Evolutionary conservation across 2,113 vertebrate species (phyloP), one percentile per base, ranked within the genome.

Genomic region (Xiphophorus maculatus): DNA sequence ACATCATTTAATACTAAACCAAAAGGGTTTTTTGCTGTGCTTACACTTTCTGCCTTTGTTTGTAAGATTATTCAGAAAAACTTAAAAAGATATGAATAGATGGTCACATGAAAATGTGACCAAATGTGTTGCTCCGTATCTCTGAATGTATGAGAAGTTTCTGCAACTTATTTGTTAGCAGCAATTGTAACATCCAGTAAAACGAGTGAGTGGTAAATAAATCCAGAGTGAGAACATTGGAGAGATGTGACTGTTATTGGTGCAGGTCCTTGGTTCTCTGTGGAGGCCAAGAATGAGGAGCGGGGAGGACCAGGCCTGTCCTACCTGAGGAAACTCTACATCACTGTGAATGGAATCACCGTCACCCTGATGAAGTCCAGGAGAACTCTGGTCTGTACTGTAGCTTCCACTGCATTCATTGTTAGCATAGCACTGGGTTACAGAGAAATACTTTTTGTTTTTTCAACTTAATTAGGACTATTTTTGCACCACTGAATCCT

Each of bases 281-380:
- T 96, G 71, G 92, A 92, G 33, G 94, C 74, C 0, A 96, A 96
- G 78, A 95, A 95, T n/a, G 94, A 96, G 60, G 91, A 94, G 58
- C 80, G 92, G 68, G 95, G 93, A 1, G 51, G 83, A 30, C 1
- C 88, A 29, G 95, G 93, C 0, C 51, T 93, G 19, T 94, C 95
- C 68, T 94, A 93, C 86, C 89, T 96, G 48, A 92, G 80, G 32
- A 94, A 94, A 67, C 87, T 96, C 76, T 93, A 93, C 0, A 76
- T 96, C 75, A 93, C 87, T 0, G 91, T 96, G 25, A 27, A 90
- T 0, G 84, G 91, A 28, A 73, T 93, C 63, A 94, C 92, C 1
- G 78, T 96, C 82, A 95, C 93, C 0, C 54, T 96, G 82, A 94
- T 95, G 93, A 95, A 94, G 82, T 60, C 74, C 87, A 89, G 82